Base-by-base conservation (phyloP, 2,797 vertebrate species). In the Poeciliopsis infans region DNA sequence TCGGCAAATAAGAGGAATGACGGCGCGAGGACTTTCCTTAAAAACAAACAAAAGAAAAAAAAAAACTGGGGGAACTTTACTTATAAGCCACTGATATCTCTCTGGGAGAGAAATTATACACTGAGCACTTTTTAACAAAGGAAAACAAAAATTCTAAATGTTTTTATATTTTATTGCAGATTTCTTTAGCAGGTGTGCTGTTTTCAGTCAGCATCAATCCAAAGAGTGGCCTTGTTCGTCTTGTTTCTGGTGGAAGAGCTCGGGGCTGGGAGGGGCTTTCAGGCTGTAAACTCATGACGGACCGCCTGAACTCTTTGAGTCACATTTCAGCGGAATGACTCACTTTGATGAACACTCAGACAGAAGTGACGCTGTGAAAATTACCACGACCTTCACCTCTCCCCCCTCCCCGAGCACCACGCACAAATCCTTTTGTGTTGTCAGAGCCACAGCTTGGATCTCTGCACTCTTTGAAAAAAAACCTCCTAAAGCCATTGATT, bases 141-240 rank as follows among this genome's bases (percentile, higher is more conserved):
- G 23, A 23, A 51, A 6, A 18, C 18, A 73, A 7, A 57, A 82
- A 75, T 79, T 80, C 80, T 83, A 83, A 83, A 84, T 53, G 74
- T 73, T 36, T 74, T 72, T 49, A 25, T 81, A 84, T 92, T 90
- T 92, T 78, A 83, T 84, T 80, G 74, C 59, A 16, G 92, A 75
- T 89, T 86, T 83, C 74, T 57, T 79, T 83, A 55, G 81, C 61
- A 83, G 83, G 80, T 81, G 86, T 89, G 88, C 81, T 92, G 86
- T 94, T 93, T 94, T 91, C 80, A 91, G 89, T 94, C 89, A 91
- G 93, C 93, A 87, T 93, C 92, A 94, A 95, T 96, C 96, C 95
- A 95, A 96, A 96, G 94, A 95, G 91, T 87, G 90, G 85, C 91
- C 86, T 90, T 91, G 79, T 83, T 88, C 5, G 10, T 68, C 64